These are phyloP conservation scores for Hestina assimilis DNA, from an alignment of 1,140 invertebrate species.

Conservation along the genomic window DNA sequence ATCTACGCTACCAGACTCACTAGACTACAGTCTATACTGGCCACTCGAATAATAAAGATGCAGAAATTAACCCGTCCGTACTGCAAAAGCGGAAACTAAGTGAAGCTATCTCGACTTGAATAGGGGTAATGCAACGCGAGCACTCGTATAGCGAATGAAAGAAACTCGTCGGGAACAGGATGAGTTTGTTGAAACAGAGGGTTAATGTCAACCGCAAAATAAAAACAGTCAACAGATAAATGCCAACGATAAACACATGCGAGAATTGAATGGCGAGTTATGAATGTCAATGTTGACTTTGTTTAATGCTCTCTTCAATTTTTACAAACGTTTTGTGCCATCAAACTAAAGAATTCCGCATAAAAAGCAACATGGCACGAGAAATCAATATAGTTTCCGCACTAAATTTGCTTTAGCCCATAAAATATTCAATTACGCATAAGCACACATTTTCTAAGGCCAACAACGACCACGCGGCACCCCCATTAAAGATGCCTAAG, in stretches of 20 bases:
- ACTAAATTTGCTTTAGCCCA: slow-evolving; percentile 66
- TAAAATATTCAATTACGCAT: slow-evolving; percentile 78
- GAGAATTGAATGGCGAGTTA: slow-evolving; percentile 61
- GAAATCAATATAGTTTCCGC: slow-evolving; percentile 63
- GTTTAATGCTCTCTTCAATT: slow-evolving; percentile 19
- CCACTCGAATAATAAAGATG: slow-evolving; percentile 78
- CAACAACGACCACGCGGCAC: slow-evolving; percentile 76
- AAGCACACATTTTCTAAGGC: slow-evolving; percentile 76
- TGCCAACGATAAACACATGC: slow-evolving; percentile 74
- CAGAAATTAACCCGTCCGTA: slow-evolving; percentile 73
- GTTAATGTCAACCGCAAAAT: slow-evolving; percentile 75
- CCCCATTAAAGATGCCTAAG: slow-evolving; percentile 78
- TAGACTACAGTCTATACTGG: slow-evolving; percentile 54
- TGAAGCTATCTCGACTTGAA: slow-evolving; percentile 75
- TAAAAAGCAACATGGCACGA: slow-evolving; percentile 9
- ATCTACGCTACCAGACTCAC: slow-evolving; percentile 70
- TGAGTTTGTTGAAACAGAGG: slow-evolving; percentile 69
- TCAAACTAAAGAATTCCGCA: not conserved
- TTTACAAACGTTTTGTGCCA: slow-evolving; percentile 4
- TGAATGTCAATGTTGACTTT: slow-evolving; percentile 56
- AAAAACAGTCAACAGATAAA: slow-evolving; percentile 79
- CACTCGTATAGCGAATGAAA: slow-evolving; percentile 72
- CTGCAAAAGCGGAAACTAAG: slow-evolving; percentile 77
- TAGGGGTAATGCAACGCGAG: slow-evolving; percentile 69
- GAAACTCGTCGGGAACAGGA: slow-evolving; percentile 63